Conservation (phyloP, 2,888 invertebrate species). For the Melanophora roralis region DNA sequence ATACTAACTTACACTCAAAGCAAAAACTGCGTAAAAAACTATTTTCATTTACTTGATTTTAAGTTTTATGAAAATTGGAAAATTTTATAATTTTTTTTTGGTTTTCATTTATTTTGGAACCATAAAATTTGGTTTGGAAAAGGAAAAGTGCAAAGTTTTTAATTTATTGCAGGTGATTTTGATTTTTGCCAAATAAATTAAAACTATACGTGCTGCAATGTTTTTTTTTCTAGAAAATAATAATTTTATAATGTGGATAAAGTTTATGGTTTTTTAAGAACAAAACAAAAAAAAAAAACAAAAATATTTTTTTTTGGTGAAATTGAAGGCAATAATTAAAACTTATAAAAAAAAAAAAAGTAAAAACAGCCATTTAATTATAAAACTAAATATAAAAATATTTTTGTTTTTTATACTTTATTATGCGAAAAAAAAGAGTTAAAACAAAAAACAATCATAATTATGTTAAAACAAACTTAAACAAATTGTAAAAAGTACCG, state of each 20-base stretch:
- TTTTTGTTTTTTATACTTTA: slow-evolving; percentile 63
- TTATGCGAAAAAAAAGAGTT: slow-evolving; percentile 51
- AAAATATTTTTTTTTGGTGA: slow-evolving; percentile 59
- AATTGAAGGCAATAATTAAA: slow-evolving; percentile 64
- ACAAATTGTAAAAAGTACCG: slow-evolving; percentile 64
- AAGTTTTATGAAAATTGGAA: slow-evolving; percentile 44
- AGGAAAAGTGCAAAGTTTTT: slow-evolving; percentile 52
- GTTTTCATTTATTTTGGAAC: slow-evolving; percentile 26
- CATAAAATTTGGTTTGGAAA: slow-evolving; percentile 24
- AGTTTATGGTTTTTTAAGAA: slow-evolving; percentile 64
- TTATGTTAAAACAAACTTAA: slow-evolving; percentile 54
- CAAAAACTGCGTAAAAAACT: slow-evolving; percentile 55
- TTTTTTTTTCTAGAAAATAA: slow-evolving; percentile 41
- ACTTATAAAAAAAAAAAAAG: slow-evolving; percentile 56
- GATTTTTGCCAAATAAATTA: slow-evolving; percentile 26
- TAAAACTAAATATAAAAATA: slow-evolving; percentile 58
- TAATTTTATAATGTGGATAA: slow-evolving; percentile 49
- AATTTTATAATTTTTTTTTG: slow-evolving; percentile 24
- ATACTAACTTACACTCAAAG: slow-evolving; percentile 49
- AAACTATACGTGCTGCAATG: slow-evolving; percentile 62
- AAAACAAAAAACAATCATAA: slow-evolving; percentile 55
- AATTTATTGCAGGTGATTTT: slow-evolving; percentile 57
- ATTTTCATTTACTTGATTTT: slow-evolving; percentile 37
- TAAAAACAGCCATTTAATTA: slow-evolving; percentile 61
- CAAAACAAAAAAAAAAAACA: slow-evolving; percentile 61